Evolutionary conservation across 2,113 vertebrate genomes (phyloP).

Genomic region (Lontra canadensis): DNA sequence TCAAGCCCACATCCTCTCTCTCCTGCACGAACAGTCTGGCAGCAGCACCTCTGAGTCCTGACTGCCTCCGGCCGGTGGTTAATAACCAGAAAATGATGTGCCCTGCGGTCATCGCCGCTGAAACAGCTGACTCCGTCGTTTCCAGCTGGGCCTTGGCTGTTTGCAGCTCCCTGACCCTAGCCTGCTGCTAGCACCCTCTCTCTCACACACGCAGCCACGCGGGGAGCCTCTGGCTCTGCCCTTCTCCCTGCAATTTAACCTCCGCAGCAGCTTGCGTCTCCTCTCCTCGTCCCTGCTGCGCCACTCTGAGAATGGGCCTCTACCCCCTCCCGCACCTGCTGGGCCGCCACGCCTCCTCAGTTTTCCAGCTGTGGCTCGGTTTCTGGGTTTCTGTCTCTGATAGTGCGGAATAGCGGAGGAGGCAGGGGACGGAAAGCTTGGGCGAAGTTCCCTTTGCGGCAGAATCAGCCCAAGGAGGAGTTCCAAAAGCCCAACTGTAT

Average conservation of each 20-base stretch:
- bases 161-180: neutral
- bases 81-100: slow-evolving; percentile 42
- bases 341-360: neutral
- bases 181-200: neutral
- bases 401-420: accelerated
- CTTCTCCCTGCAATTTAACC: neutral
- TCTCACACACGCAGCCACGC: neutral
- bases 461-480: neutral
- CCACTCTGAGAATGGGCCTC: neutral
- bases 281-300: neutral
- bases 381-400: neutral
- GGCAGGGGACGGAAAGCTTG: neutral
- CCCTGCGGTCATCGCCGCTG: slow-evolving; percentile 39
- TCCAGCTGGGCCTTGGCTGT: neutral
- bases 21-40: neutral
- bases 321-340: neutral
- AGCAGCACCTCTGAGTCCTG: neutral
- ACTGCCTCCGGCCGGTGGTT: neutral
- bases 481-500: neutral
- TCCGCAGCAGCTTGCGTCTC: accelerated
- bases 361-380: neutral
- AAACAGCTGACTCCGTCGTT: slow-evolving; percentile 51
- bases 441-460: neutral
- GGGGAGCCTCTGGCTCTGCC: neutral
- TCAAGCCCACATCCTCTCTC: slow-evolving; percentile 21